Evolutionary conservation across 2,888 invertebrate species (phyloP), one percentile per base, ranked within the genome.

Genomic region (Thymelicus acteon): DNA sequence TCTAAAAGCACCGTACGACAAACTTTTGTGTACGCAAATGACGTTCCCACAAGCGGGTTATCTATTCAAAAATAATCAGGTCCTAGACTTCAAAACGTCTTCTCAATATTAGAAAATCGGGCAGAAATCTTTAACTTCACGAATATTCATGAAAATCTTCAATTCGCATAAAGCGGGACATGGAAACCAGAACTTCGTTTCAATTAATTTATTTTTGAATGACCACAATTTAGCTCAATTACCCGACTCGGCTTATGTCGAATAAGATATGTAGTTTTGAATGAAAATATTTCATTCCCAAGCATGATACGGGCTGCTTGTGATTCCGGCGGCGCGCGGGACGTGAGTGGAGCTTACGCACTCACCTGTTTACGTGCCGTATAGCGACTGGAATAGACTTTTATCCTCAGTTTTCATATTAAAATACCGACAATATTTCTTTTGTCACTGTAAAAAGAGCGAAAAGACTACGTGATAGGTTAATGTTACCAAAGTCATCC

Each of bases 331-430:
- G 76, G 72, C 60, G 66, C 72, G 72, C 62, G 64, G 68, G 83
- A 89, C 89, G 89, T 89, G 90, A 85, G 87, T 74, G 77, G 75
- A 80, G 82, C 82, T 84, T 84, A 85, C 88, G 84, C 87, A 84
- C 85, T 85, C 83, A 88, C 88, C 87, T 88, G 82, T 31, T 40
- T 64, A 75, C 71, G 58, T 7, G 19, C 71, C 57, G 75, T 72
- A 15, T 66, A 75, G 48, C 60, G 6, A 52, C 75, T 75, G 60
- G 77, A 76, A 73, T 10, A 61, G 58, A 39, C 49, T 37, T 13
- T 63, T 58, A n/a, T 67, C 65, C 13, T 65, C 63, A 12, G 19
- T 54, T 40, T 57, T 40, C 40, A 7, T 40, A 40, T 8, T 8
- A 39, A 39, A 39, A 31, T 31, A 31, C 5, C 31, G 1, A 31